Evolutionary conservation across 2,113 vertebrate species (phyloP).

Genomic region (Prionailurus viverrinus): DNA sequence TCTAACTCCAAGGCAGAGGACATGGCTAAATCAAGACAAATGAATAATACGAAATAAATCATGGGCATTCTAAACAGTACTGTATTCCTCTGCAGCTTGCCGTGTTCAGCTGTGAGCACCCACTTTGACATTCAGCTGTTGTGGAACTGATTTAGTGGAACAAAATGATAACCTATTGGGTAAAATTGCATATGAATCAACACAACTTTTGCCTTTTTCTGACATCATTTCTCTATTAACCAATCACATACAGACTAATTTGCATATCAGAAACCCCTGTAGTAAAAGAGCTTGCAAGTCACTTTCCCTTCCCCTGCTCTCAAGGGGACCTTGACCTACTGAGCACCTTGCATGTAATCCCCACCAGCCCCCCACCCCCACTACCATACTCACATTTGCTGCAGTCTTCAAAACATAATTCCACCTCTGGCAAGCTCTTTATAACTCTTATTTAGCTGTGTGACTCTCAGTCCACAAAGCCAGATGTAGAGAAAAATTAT

Average conservation of each 20-base stretch:
- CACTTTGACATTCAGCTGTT: not conserved
- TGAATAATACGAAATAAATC: not conserved
- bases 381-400: not conserved
- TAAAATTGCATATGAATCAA: constrained; percentile 6
- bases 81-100: not conserved
- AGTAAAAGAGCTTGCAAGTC: not conserved
- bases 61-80: not conserved
- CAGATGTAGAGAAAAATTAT: not conserved
- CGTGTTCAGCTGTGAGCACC: not conserved
- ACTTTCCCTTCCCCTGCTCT: not conserved
- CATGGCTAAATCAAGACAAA: not conserved
- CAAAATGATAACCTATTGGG: not conserved
- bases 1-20: not conserved
- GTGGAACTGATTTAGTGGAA: not conserved
- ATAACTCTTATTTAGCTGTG: constrained; percentile 3
- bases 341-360: not conserved
- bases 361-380: not conserved
- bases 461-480: constrained; percentile 12
- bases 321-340: not conserved
- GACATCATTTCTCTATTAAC: not conserved
- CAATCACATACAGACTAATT: not conserved
- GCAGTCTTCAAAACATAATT: not conserved
- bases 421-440: not conserved
- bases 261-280: not conserved
- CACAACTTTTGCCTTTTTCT: not conserved